These are phyloP conservation scores for Thecophora atra DNA, from an alignment of 2,888 invertebrate genomes.

Conservation along the genomic window DNA sequence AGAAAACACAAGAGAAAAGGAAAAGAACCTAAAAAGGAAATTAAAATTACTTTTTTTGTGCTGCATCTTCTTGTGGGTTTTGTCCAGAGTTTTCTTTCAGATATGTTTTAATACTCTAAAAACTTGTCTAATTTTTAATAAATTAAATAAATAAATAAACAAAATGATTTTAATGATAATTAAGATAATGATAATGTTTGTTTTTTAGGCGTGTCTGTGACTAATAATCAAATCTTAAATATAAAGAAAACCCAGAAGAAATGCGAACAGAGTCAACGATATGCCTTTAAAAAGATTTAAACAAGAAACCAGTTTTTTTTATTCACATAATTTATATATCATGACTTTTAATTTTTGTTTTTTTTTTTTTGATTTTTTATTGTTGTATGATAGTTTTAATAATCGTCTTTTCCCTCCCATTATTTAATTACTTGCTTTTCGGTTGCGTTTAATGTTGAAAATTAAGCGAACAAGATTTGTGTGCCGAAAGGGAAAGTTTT, in stretches of 20 bases:
- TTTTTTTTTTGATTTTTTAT: too few relatives aligned
- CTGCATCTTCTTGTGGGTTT: too few relatives aligned
- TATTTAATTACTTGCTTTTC: background rate
- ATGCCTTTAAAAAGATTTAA: background rate
- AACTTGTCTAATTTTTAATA: slow-evolving; percentile 4
- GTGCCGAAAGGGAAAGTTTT: slow-evolving; percentile 14
- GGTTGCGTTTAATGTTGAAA: background rate
- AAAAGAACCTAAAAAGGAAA: too few relatives aligned
- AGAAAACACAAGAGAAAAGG: too few relatives aligned
- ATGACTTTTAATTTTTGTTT: background rate
- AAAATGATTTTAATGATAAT: background rate
- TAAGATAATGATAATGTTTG: background rate
- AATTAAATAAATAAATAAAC: background rate
- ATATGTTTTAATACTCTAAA: background rate
- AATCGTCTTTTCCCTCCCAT: background rate
- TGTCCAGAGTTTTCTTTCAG: too few relatives aligned
- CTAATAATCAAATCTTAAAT: background rate
- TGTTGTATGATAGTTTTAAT: too few relatives aligned
- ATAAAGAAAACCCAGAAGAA: slow-evolving; percentile 6
- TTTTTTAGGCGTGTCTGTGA: slow-evolving; percentile 11
- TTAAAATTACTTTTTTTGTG: too few relatives aligned
- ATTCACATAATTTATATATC: background rate
- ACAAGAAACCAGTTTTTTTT: background rate
- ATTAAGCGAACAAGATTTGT: slow-evolving; percentile 1
- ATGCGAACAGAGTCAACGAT: background rate